Percentiles rank a stretch among this genome's conserved stretches.
These are phyloP conservation scores for Euzophera pinguis DNA, from an alignment of 2,888 invertebrate genomes.

Conservation along the genomic window DNA sequence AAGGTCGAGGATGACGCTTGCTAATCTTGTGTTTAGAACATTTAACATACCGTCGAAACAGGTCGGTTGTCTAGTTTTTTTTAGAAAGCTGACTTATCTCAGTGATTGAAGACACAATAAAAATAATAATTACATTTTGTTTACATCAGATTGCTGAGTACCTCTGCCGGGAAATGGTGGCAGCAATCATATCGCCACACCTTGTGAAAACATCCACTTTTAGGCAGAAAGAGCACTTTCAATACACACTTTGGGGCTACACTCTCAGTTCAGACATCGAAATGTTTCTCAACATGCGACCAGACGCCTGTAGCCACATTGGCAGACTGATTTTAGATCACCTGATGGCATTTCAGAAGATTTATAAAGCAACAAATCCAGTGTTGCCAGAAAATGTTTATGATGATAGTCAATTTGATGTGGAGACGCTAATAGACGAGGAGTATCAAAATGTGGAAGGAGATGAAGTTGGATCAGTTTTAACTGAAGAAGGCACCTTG, in stretches of 20 bases:
- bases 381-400: constrained; percentile 49
- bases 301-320: constrained; percentile 77
- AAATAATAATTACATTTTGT: not conserved
- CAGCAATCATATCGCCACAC: constrained; percentile 74
- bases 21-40: constrained; percentile 69
- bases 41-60: constrained; percentile 68
- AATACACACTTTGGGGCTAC: constrained; percentile 80
- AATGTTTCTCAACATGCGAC: constrained; percentile 79
- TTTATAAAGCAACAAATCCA: constrained; percentile 57
- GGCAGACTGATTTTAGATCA: constrained; percentile 78
- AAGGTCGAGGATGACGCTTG: constrained; percentile 64
- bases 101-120: too few species aligned
- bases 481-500: constrained; percentile 64
- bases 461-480: constrained; percentile 59
- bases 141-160: constrained; percentile 78
- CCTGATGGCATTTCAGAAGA: constrained; percentile 73
- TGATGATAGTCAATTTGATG: constrained; percentile 61
- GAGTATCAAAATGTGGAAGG: constrained; percentile 71
- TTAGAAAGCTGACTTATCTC: too few species aligned
- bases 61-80: too few species aligned
- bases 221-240: constrained; percentile 73
- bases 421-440: constrained; percentile 67
- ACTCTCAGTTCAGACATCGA: constrained; percentile 77
- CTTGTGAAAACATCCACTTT: constrained; percentile 69
- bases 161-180: constrained; percentile 82